Base-by-base conservation (phyloP, 2,113 vertebrate species). In the Antennarius striatus region DNA sequence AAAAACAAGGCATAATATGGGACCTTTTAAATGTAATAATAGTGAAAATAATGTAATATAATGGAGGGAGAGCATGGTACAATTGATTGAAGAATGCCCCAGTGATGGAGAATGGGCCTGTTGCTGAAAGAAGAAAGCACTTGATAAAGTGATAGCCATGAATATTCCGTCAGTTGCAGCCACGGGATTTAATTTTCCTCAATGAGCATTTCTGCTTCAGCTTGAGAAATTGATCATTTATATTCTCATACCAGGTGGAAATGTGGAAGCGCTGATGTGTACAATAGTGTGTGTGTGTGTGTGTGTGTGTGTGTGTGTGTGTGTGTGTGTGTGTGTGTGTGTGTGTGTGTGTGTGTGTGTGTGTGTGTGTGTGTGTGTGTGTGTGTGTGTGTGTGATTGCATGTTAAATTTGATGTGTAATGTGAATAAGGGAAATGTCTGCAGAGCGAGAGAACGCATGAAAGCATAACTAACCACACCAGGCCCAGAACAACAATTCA, bases 161-260 rank as follows among this genome's bases (percentile, higher is more conserved):
- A 87, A 91, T 90, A 89, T 90, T 85, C 86, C 82, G 85, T 90
- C 89, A 90, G 77, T 81, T 83, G 48, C 54, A 64, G 83, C 86
- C 84, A 87, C 77, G 72, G 83, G 84, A 87, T 90, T 90, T 90
- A 84, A 90, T 91, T 90, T 88, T 88, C 84, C 88, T 86, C 82
- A 62, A 77, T 82, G 88, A 88, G 86, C 77, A 81, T 81, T 89
- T 86, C 83, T 78, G 73, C 86, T 81, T 76, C 77, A 81, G 80
- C 83, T 81, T 85, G 77, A 75, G 79, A 86, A 90, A 89, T 86
- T 84, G 83, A 86, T 90, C 82, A 88, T 90, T 90, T 84, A 82
- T 89, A 87, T 83, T 88, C 77, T 82, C 63, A 75, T 70, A 68
- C 75, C 86, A 85, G 82, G 81, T 83, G 72, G 56, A 88, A 82